Base-by-base conservation (phyloP, 1,140 invertebrate genomes). In the Ips nitidus region DNA sequence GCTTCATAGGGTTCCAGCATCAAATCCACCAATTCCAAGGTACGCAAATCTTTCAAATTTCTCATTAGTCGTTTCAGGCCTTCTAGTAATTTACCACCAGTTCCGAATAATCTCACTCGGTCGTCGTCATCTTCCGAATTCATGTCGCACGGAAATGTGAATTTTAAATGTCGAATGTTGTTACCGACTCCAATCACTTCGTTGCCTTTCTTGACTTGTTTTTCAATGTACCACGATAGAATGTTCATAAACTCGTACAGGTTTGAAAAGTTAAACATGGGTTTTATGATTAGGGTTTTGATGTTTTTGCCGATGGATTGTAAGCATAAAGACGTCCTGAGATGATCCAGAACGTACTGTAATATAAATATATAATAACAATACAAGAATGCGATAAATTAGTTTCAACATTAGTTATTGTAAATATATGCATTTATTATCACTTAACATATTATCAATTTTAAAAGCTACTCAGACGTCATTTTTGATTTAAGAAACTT, bases 201-300 rank as follows among this genome's bases (percentile, higher is more conserved):
- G 7, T 82, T 75, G 42, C 81, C 77, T 5, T 71, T 73, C 47
- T 71, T 69, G 4, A 69, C 57, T 3, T 72, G 68, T 70, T 81
- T 77, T 74, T 91, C 89, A 1, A 85, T 85, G 71, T 89, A 92
- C 84, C 88, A 93, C 2, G 88, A 90, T 52, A 91, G 77, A 83
- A 93, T 87, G 43, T 90, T 91, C 87, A 93, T 91, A 74, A 94
- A 94, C 79, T 94, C 91, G 75, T 90, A 94, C 2, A 94, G 82
- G 77, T 94, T 94, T 75, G 90, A 90, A 71, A 94, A 93, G 79
- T 93, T 93, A 39, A 85, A 82, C 83, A 90, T 91, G 0, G 91
- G 91, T 22, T 86, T 84, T 66, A 95, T 89, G 6, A 90, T 84
- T 2, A 94, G 78, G 6, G 82, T 84, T 57, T 87, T 84, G 71